phyloP scores from a whole-genome alignment of 2,113 vertebrate species.

The Otis tarda region DNA sequence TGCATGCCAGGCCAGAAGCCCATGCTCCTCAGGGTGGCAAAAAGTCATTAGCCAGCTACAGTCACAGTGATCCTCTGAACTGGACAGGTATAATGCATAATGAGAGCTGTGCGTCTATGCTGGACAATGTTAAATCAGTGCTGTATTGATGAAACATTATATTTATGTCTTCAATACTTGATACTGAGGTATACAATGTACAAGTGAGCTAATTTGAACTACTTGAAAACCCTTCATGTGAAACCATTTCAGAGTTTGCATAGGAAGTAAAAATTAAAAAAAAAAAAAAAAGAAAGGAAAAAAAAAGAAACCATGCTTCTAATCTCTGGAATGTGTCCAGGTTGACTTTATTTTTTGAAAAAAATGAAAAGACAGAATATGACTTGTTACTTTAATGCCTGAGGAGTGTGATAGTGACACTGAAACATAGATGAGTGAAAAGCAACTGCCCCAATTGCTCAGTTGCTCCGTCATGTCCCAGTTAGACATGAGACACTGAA shows the following conservation, averaged over 20 bases:
- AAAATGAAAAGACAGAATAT: background rate
- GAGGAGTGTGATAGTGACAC: background rate
- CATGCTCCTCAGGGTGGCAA: background rate
- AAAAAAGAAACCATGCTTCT: background rate
- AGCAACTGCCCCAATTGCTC: background rate
- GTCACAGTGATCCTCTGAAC: background rate
- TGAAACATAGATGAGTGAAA: background rate
- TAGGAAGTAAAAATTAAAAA: background rate
- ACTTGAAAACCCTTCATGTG: background rate
- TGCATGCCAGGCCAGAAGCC: background rate
- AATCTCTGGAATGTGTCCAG: background rate
- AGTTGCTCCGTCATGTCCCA: background rate
- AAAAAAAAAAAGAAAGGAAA: background rate
- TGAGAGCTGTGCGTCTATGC: background rate
- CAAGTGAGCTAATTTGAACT: background rate
- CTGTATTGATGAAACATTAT: background rate
- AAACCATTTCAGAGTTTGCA: background rate
- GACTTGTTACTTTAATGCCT: background rate
- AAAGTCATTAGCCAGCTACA: background rate
- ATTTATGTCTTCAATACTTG: background rate
- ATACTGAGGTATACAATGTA: background rate
- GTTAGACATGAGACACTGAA: background rate
- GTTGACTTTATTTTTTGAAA: background rate
- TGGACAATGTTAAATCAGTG: background rate
- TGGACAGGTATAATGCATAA: background rate